A percentile compares a stretch with the other conserved stretches of the same genome.
Evolutionary conservation across 2,888 invertebrate genomes (phyloP).

Genomic region (Leptogaster cylindrica): DNA sequence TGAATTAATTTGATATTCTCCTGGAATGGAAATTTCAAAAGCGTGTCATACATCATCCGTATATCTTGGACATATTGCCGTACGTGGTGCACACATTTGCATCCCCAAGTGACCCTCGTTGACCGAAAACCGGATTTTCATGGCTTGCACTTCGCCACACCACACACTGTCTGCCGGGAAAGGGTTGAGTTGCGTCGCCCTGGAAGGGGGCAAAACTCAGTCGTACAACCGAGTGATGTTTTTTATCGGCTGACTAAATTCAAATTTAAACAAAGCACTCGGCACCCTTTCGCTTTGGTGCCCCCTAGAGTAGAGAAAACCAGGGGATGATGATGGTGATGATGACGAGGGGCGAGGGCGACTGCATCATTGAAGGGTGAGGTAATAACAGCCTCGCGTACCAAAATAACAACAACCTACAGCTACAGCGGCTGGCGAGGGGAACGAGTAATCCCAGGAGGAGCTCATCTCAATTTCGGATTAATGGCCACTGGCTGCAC

Average conservation of each 20-base stretch:
- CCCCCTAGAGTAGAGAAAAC: background rate
- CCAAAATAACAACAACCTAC: conserved; percentile 21
- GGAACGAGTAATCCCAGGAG: conserved; percentile 18
- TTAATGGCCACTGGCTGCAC: conserved; percentile 45
- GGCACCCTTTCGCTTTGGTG: conserved; percentile 11
- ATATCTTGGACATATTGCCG: no score
- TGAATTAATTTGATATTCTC: conserved; percentile 14
- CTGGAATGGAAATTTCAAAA: conserved; percentile 20
- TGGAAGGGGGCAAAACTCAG: background rate
- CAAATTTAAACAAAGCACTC: conserved; percentile 30
- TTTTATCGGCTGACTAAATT: conserved; percentile 33
- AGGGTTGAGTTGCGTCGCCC: background rate
- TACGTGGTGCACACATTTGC: background rate
- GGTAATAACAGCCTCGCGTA: conserved; percentile 21
- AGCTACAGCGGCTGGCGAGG: background rate
- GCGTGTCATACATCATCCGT: conserved; percentile 35
- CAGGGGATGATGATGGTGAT: background rate
- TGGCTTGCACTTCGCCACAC: conserved; percentile 16
- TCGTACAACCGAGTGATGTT: no score
- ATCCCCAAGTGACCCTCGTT: conserved; percentile 9
- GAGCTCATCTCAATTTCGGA: conserved; percentile 43
- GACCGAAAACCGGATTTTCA: conserved; percentile 35
- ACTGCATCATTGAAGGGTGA: background rate
- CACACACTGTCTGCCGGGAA: background rate
- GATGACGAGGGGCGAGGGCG: background rate